Evolutionary conservation across 2,888 invertebrate genomes (phyloP), one percentile per base, ranked within the genome.

Genomic region (Sycophila texana): DNA sequence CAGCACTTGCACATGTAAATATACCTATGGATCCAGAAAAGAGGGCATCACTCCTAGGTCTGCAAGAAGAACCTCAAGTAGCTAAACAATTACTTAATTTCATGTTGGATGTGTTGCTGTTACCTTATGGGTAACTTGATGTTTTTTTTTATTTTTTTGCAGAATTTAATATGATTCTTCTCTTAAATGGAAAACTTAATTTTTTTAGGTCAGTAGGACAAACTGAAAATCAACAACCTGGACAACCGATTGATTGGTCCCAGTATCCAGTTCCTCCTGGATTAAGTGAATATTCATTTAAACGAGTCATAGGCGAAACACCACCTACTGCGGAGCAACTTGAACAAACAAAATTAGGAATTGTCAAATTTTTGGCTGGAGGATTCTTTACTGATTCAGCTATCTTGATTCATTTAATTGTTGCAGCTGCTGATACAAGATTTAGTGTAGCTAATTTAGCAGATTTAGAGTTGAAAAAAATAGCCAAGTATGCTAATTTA

Each of bases 401-500:
- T 79, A 93, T 95, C 47, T 92, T 97, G 26, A 91, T 95, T 81
- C 95, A 96, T 74, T 91, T 97, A 79, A 94, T 98, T 12, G 94
- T 98, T 7, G 97, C 96, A 1, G 95, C 97, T 0, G 95, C 98
- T 0, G 98, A 98, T 87, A 96, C 97, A 0, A 92, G 98, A 82
- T 97, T 95, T 89, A 96, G 95, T 90, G 96, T 98, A 63, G 97
- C 97, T 73, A 96, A 97, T 87, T 93, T 95, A 77, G 97, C 97
- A 1, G 96, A 97, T 87, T 94, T 94, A 82, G 96, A 97, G 84
- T 90, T 98, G 12, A 96, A 96, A 86, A 95, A 96, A 90, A 93
- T 95, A 61, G 93, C 94, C 83, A 93, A 93, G 95, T 95, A 91
- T 84, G 86, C 79, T 74, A 18, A 1, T 30, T 53, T 4, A 58